Evolutionary conservation across 1,140 invertebrate species (phyloP).

Genomic region (Drosophila santomea): DNA sequence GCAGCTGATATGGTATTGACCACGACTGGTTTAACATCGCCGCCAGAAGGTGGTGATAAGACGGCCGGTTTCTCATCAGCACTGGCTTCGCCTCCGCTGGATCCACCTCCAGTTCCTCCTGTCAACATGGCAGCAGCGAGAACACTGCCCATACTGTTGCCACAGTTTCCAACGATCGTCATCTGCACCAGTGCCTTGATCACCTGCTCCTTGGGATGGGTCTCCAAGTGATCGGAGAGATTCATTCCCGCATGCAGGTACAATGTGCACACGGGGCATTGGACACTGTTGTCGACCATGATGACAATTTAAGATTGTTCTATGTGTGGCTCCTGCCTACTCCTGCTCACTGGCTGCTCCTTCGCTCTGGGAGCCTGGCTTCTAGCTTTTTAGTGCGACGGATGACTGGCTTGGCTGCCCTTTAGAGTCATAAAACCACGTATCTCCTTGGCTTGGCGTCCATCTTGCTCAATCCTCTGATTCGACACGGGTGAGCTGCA

Average conservation of each 20-base stretch:
- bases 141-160: constrained; percentile 47
- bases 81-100: constrained; percentile 6
- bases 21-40: constrained; percentile 65
- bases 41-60: neutral
- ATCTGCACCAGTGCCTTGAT: constrained; percentile 91
- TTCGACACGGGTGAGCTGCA: constrained; percentile 37
- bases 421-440: constrained; percentile 71
- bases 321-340: constrained; percentile 16
- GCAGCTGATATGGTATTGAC: constrained; percentile 34
- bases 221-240: constrained; percentile 91
- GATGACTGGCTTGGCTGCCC: constrained; percentile 17
- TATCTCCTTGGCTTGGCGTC: constrained; percentile 35
- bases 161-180: constrained; percentile 62
- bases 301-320: constrained; percentile 42
- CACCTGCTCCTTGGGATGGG: constrained; percentile 94
- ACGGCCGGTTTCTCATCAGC: constrained; percentile 24
- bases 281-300: constrained; percentile 86
- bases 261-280: constrained; percentile 93
- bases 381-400: constrained; percentile 18
- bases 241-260: constrained; percentile 92
- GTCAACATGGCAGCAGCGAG: constrained; percentile 60
- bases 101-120: constrained; percentile 21
- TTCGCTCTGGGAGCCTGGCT: constrained; percentile 11
- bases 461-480: constrained; percentile 68
- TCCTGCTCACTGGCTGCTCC: constrained; percentile 12